Base-by-base conservation (phyloP, 2,888 invertebrate species). In the Alitta virens region DNA sequence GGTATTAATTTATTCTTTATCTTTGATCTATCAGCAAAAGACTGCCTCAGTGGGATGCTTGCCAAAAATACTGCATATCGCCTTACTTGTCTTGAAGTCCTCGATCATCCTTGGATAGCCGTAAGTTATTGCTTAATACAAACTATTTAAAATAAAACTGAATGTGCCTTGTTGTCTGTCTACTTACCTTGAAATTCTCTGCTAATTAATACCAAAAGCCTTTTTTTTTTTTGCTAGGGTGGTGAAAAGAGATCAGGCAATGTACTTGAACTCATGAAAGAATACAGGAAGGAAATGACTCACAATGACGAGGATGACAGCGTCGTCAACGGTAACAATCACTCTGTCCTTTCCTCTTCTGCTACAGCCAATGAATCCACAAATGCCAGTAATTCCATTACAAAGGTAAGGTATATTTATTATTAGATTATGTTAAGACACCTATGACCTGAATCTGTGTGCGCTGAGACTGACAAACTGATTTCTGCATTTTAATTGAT, bases 61-160 rank as follows among this genome's bases (percentile, higher is more conserved):
- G 80, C 79, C 57, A 83, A 84, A 68, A 84, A 86, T 73, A 85
- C 86, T 12, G 86, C 85, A 12, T 81, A 85, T 66, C 77, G 86
- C 53, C 75, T 85, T 51, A 85, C 86, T 1, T 85, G 86, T 1
- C 76, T 81, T 43, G 86, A 86, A 76, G 79, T 86, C 25, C 72
- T 80, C 27, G 74, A 83, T 60, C 85, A 86, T 76, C 83, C 84
- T 1, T 86, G 80, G 80, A 73, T 80, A 27, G 77, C 78, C 18
- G 79, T 68, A 23, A 50, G 49, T 24, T 14, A 5, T n/a, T n/a
- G n/a, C n/a, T n/a, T n/a, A n/a, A n/a, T n/a, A n/a, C n/a, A n/a
- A n/a, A n/a, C n/a, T n/a, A n/a, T n/a, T n/a, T n/a, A n/a, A n/a
- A n/a, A n/a, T n/a, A n/a, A n/a, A n/a, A n/a, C n/a, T n/a, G n/a